Percentiles rank a stretch among this genome's conserved stretches.
Conservation (phyloP, 2,113 vertebrate genomes). For the Pseudopodoces humilis region DNA sequence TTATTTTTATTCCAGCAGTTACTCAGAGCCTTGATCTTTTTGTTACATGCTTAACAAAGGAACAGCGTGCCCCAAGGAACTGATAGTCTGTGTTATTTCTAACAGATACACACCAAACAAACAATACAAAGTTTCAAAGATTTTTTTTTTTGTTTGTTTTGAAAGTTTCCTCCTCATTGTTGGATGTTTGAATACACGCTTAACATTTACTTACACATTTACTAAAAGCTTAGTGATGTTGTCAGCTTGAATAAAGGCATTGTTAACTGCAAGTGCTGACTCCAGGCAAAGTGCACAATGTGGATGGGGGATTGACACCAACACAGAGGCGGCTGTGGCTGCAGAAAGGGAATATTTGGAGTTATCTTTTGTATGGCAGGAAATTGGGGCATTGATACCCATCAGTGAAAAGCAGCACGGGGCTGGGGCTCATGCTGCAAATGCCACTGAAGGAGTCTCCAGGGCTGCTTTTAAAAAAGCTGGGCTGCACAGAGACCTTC, state of each 20-base stretch:
- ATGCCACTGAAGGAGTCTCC: neutral
- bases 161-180: slow-evolving; percentile 50
- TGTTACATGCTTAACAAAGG: slow-evolving; percentile 15
- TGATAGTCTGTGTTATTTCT: slow-evolving; percentile 45
- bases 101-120: slow-evolving; percentile 59
- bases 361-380: slow-evolving; percentile 39
- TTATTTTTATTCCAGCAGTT: slow-evolving; percentile 16
- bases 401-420: neutral
- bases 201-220: slow-evolving; percentile 54
- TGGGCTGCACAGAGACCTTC: neutral
- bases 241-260: slow-evolving; percentile 55
- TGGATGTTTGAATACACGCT: slow-evolving; percentile 48
- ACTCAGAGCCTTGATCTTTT: slow-evolving; percentile 45
- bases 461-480: neutral
- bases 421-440: neutral
- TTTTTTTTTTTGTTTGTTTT: neutral
- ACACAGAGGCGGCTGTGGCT: neutral
- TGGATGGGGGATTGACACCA: slow-evolving; percentile 1
- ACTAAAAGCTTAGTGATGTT: slow-evolving; percentile 27
- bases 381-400: neutral
- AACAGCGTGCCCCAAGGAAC: slow-evolving; percentile 44
- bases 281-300: slow-evolving; percentile 36
- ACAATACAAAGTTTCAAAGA: slow-evolving; percentile 37
- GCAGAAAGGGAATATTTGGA: slow-evolving; percentile 20
- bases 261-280: slow-evolving; percentile 37